A percentile compares a stretch with the other conserved stretches of the same genome.
Evolutionary conservation across 1,140 invertebrate genomes (phyloP).

Genomic region (Triops longicaudatus): DNA sequence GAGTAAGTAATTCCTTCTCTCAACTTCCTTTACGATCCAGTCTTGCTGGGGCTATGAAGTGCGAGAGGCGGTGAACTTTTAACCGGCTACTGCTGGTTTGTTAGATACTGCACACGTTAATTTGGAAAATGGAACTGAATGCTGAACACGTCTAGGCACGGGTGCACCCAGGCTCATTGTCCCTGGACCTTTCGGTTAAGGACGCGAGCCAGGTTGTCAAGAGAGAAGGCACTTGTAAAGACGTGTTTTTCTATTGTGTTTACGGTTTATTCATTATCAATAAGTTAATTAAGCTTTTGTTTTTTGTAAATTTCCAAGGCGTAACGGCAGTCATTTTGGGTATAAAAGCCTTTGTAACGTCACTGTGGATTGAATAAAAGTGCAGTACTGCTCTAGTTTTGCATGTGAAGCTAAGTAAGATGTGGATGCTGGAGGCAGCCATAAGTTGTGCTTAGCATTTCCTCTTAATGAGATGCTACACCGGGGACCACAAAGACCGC

Average conservation of each 20-base stretch:
- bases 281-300: too few species aligned
- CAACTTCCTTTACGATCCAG: neutral
- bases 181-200: neutral
- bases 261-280: too few species aligned
- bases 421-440: neutral
- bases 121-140: neutral
- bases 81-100: conserved; percentile 1
- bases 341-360: neutral
- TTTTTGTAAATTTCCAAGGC: too few species aligned
- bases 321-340: neutral
- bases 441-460: neutral
- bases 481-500: neutral
- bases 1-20: neutral
- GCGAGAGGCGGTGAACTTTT: neutral
- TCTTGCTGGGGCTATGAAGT: neutral
- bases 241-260: too few species aligned
- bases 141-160: neutral
- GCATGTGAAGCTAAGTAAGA: neutral
- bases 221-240: too few species aligned
- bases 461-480: conserved; percentile 1
- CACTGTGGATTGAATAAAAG: neutral
- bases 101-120: neutral
- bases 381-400: neutral
- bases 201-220: neutral
- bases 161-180: neutral